Evolutionary conservation across 2,797 vertebrate genomes (phyloP).

Genomic region (Phoebastria nigripes): DNA sequence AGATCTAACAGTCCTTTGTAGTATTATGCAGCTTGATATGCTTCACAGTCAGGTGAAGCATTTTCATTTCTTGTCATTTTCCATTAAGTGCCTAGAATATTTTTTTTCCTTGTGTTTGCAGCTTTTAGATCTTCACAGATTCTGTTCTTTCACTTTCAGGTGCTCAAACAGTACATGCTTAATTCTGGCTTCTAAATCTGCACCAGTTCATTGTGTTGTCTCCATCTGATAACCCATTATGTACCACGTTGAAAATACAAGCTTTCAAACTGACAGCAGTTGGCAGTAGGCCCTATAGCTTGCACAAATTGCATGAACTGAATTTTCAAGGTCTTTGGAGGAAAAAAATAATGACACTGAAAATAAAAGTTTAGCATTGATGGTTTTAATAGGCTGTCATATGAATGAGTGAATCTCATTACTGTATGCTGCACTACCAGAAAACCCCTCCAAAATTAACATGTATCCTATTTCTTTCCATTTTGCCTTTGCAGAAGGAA

Average conservation of each 20-base stretch:
- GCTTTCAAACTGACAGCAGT: neutral
- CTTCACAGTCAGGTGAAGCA: neutral
- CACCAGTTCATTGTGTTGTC: neutral
- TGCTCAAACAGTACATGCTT: neutral
- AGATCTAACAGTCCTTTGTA: neutral
- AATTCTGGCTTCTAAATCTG: neutral
- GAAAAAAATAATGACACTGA: neutral
- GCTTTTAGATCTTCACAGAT: neutral
- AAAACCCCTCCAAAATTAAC: neutral
- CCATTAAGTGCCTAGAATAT: neutral
- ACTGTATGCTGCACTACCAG: neutral
- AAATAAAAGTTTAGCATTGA: neutral
- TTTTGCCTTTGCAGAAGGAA: conserved; percentile 74
- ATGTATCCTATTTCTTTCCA: neutral
- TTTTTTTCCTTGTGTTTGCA: neutral
- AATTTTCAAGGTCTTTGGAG: neutral
- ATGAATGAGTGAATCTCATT: neutral
- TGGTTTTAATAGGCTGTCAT: neutral
- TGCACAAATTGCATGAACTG: neutral
- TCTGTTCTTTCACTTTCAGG: neutral
- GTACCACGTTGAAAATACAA: neutral
- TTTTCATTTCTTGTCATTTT: neutral
- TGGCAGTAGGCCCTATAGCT: neutral
- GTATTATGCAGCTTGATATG: neutral
- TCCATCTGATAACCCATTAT: neutral